Conservation (phyloP, 2,113 vertebrate species). For the Aphyosemion australe region DNA sequence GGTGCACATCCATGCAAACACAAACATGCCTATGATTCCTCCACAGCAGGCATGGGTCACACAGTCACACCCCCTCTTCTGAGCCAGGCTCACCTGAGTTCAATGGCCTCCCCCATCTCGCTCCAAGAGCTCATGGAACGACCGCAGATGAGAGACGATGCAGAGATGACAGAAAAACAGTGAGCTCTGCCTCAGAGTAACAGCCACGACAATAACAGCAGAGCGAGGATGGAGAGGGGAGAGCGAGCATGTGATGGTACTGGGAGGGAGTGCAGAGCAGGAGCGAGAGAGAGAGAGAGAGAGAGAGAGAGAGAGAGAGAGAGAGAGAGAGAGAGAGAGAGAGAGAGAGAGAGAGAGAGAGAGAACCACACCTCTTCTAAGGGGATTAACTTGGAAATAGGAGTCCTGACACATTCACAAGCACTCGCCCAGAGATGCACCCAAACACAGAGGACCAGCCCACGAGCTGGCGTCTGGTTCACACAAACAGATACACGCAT, state of each 20-base stretch:
- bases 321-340: conserved; percentile 45
- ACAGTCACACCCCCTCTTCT: conserved; percentile 8
- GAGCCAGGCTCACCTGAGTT: conserved; percentile 74
- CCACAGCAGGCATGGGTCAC: neutral
- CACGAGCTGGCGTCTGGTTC: conserved; percentile 27
- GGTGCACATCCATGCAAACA: conserved; percentile 6
- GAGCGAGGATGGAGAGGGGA: conserved; percentile 50
- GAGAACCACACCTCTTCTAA: conserved; percentile 77
- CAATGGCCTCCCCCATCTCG: conserved; percentile 76
- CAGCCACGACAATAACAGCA: conserved; percentile 24
- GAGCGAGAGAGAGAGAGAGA: conserved; percentile 37
- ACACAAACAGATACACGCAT: conserved; percentile 29
- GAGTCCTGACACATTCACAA: conserved; percentile 44
- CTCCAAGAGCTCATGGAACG: conserved; percentile 68
- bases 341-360: conserved; percentile 41
- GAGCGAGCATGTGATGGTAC: conserved; percentile 60
- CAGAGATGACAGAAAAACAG: conserved; percentile 38
- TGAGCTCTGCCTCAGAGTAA: conserved; percentile 32
- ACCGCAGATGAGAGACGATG: conserved; percentile 33
- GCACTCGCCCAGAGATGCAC: conserved; percentile 31
- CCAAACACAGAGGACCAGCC: conserved; percentile 43
- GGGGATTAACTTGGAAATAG: conserved; percentile 77
- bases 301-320: conserved; percentile 48
- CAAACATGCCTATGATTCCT: neutral
- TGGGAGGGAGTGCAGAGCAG: conserved; percentile 24